Percentiles rank a stretch among this genome's conserved stretches.
Conservation (phyloP, 2,113 vertebrate genomes). For the Poecile atricapillus region DNA sequence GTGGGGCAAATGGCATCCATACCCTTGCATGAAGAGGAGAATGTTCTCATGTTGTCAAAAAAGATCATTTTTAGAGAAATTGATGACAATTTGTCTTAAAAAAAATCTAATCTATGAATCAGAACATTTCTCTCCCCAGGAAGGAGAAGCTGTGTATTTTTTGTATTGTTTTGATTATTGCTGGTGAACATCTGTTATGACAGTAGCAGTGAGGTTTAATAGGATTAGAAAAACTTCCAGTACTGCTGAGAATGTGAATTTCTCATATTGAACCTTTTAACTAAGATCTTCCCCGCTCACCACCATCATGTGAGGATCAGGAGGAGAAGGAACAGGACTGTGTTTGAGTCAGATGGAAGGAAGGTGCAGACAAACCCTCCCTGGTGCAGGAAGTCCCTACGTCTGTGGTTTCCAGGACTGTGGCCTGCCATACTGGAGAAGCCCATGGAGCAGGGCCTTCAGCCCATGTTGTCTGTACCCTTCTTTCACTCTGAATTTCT, state of each 20-base stretch:
- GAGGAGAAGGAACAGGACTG: background rate
- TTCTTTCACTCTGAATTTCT: background rate
- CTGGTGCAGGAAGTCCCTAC: background rate
- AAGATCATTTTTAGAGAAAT: background rate
- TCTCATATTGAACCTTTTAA: background rate
- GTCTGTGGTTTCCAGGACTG: background rate
- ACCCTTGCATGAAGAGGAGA: background rate
- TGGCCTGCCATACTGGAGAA: background rate
- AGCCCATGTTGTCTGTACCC: rapidly evolving
- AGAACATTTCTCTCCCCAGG: background rate
- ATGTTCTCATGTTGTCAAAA: background rate
- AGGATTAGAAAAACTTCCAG: background rate
- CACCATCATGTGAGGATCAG: rapidly evolving
- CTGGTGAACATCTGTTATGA: background rate
- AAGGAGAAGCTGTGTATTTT: background rate
- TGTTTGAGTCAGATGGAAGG: background rate
- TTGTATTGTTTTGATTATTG: background rate
- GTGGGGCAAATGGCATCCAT: background rate
- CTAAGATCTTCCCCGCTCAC: background rate
- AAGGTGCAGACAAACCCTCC: background rate
- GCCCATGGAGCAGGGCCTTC: background rate
- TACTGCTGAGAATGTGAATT: background rate
- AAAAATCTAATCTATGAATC: background rate
- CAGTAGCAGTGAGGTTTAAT: background rate
- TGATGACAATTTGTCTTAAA: background rate